Evolutionary conservation across 2,113 vertebrate species (phyloP).

Genomic region (Calypte anna): DNA sequence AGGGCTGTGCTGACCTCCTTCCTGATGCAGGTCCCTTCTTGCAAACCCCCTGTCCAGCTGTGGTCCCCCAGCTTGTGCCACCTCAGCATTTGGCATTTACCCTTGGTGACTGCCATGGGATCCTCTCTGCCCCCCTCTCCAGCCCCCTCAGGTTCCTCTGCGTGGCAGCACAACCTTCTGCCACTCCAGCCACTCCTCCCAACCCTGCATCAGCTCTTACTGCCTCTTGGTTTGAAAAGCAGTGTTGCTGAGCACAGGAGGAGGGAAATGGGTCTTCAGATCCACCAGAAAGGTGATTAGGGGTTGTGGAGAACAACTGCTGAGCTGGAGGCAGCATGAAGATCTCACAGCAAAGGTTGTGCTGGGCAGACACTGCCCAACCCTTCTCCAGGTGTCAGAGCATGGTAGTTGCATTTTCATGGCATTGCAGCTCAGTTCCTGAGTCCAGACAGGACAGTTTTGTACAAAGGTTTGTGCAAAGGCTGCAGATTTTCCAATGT

Average conservation of each 20-base stretch:
- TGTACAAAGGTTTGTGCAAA: background rate
- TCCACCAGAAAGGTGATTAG: background rate
- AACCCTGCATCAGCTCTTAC: background rate
- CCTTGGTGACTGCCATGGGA: background rate
- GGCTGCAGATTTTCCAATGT: background rate
- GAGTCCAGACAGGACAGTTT: background rate
- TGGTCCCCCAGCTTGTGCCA: background rate
- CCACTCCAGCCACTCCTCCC: background rate
- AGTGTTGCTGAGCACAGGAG: background rate
- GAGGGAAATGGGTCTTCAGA: background rate
- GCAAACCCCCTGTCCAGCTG: background rate
- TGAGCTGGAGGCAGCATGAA: background rate
- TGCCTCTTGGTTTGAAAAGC: background rate
- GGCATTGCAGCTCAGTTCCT: background rate
- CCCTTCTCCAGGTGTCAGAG: background rate
- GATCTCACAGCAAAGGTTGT: background rate
- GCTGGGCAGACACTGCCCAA: background rate
- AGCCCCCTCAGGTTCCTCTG: rapidly evolving
- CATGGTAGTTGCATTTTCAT: background rate
- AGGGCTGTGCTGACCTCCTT: background rate
- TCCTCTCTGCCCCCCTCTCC: background rate
- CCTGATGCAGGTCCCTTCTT: background rate
- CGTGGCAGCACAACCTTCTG: background rate
- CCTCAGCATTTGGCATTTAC: background rate
- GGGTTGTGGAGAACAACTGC: background rate